Evolutionary conservation across 2,113 vertebrate species (phyloP), one percentile per base, ranked within the genome.

Genomic region (Calypte anna): DNA sequence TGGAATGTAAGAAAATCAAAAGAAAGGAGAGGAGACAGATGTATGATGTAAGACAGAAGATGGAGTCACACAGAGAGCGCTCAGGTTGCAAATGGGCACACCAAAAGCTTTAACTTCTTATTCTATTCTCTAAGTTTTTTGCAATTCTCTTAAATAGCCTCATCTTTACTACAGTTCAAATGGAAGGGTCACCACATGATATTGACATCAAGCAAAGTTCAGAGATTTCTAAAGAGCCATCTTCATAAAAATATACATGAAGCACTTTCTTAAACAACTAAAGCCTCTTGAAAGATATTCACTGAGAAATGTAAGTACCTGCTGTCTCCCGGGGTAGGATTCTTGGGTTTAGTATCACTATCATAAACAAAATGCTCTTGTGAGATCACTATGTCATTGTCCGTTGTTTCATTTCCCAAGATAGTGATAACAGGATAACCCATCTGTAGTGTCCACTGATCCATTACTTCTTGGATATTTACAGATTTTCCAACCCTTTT

Each of bases 401-500:
- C 98, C 36, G 98, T 95, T 82, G 98, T 98, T 96, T 98, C 98
- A 96, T 99, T 99, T 98, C 98, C 98, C 96, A 98, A 98, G 97
- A 99, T 98, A 95, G 98, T 99, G 77, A 99, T 98, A 64, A 99
- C 98, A 21, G 99, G 99, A 95, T 99, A 99, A 38, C 99, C 99
- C 99, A 99, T 99, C 92, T 99, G 99, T 25, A 99, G 98, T 25
- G 99, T 99, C 99, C 99, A 99, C 68, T 98, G 98, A 97, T 99
- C 99, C 99, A 99, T 99, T 87, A 99, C 99, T 95, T 98, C 98
- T 58, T 98, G 98, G 51, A 99, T 98, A 96, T 99, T 98, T 86
- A 99, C 98, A 96, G 98, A 98, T 96, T 98, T 99, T 88, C 99
- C 99, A 96, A 98, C 98, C 24, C 98, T 98, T 93, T 96, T 98